Evolutionary conservation across 2,797 vertebrate species (phyloP).

Genomic region (Gambusia yucatana): DNA sequence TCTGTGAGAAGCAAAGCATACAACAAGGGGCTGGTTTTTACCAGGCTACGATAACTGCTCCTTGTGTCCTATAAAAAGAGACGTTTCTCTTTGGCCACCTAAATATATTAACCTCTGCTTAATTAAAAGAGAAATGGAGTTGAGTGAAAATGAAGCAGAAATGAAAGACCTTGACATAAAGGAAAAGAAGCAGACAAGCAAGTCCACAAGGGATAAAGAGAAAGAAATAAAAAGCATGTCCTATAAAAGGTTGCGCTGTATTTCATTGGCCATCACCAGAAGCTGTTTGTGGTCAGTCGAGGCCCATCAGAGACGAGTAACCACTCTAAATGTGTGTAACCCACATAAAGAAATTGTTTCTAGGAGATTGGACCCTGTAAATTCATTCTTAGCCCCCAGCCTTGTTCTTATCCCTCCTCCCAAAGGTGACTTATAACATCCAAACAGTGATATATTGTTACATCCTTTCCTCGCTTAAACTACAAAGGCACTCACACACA

Average conservation of each 20-base stretch:
- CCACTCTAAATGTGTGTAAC: conserved; percentile 78
- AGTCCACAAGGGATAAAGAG: conserved; percentile 61
- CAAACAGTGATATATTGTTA: conserved; percentile 67
- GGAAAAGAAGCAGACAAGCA: conserved; percentile 5
- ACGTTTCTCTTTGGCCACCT: conserved; percentile 49
- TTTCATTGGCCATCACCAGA: conserved; percentile 69
- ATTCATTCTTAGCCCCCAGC: conserved; percentile 74
- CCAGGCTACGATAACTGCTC: conserved; percentile 10
- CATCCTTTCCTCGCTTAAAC: conserved; percentile 22
- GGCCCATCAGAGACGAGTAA: conserved; percentile 57
- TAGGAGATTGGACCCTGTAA: conserved; percentile 69
- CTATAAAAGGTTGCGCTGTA: conserved; percentile 69
- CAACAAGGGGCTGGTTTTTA: too few relatives aligned
- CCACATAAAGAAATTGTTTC: conserved; percentile 80
- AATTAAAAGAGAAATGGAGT: conserved; percentile 25
- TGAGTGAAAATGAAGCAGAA: conserved; percentile 10
- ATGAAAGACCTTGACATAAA: conserved; percentile 15
- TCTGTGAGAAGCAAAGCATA: too few relatives aligned
- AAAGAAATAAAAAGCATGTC: conserved; percentile 74
- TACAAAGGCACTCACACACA: conserved; percentile 1
- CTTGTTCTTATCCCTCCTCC: conserved; percentile 70
- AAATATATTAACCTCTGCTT: conserved; percentile 33
- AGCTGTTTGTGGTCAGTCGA: conserved; percentile 60
- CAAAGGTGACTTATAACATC: conserved; percentile 74
- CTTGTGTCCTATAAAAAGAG: conserved; percentile 34